A percentile compares a stretch with the other conserved stretches of the same genome.
Conservation (phyloP, 2,888 invertebrate species). For the Lathronympha strigana region DNA sequence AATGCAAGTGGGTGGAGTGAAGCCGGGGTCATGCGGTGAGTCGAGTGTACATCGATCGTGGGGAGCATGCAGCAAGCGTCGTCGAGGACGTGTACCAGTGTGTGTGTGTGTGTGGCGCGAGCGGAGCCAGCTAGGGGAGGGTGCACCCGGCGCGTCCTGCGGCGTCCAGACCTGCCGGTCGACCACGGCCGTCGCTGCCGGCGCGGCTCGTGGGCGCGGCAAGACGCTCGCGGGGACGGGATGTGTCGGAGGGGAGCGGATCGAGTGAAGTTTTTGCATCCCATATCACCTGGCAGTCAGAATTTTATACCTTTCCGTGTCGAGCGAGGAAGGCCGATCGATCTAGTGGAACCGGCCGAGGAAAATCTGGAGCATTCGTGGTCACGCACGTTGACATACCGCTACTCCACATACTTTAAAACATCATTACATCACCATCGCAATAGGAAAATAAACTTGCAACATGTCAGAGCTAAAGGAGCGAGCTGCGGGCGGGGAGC, state of each 20-base stretch:
- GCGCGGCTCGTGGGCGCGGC: conserved; percentile 56
- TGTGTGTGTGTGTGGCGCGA: conserved; percentile 78
- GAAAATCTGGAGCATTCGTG: conserved; percentile 82
- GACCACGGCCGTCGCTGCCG: conserved; percentile 40
- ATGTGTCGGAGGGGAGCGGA: conserved; percentile 72
- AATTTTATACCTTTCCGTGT: conserved; percentile 85
- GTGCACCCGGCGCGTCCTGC: conserved; percentile 67
- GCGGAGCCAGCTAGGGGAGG: conserved; percentile 80
- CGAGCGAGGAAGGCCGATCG: conserved; percentile 83
- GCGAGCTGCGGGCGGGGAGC: conserved; percentile 69
- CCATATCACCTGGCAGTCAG: conserved; percentile 83
- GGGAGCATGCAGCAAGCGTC: conserved; percentile 77
- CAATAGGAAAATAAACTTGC: conserved; percentile 79
- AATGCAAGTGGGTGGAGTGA: conserved; percentile 79
- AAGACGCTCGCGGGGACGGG: conserved; percentile 68
- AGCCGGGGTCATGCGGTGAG: conserved; percentile 79
- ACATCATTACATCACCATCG: conserved; percentile 77
- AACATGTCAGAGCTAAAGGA: conserved; percentile 77
- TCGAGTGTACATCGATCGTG: conserved; percentile 70
- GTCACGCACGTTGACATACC: conserved; percentile 81
- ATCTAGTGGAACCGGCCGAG: conserved; percentile 82
- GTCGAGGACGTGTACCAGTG: conserved; percentile 57
- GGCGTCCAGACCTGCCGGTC: conserved; percentile 46
- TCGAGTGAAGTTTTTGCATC: conserved; percentile 79
- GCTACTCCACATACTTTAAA: conserved; percentile 81